Conservation (phyloP, 35 echinoderm and acorn worm species). For the Strongylocentrotus purpuratus region DNA sequence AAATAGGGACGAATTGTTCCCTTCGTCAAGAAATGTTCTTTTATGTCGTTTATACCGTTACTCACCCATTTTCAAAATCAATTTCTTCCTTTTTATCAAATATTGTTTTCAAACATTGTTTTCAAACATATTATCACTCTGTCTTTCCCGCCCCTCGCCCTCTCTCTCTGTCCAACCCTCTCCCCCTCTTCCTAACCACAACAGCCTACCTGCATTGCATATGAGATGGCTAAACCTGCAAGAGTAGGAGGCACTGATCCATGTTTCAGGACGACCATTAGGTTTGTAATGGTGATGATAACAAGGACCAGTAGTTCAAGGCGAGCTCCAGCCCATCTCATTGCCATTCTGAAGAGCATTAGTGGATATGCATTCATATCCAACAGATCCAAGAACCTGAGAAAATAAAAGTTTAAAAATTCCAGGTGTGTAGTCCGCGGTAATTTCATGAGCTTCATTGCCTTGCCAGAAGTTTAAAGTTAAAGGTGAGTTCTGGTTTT, state of each 20-base stretch:
- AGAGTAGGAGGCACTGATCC: slow-evolving; percentile 68
- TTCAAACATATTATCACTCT: no score
- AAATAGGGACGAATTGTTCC: no score
- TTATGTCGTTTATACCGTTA: no score
- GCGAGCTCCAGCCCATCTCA: slow-evolving; percentile 75
- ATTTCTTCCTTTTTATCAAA: no score
- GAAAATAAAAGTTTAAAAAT: background rate
- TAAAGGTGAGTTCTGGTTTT: no score
- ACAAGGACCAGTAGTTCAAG: slow-evolving; percentile 70
- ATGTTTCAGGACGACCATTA: slow-evolving; percentile 67
- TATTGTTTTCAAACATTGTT: no score
- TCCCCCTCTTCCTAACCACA: background rate
- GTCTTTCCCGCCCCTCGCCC: background rate
- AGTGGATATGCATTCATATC: slow-evolving; percentile 86
- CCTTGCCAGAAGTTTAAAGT: no score
- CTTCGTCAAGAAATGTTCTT: no score
- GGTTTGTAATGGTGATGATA: slow-evolving; percentile 52
- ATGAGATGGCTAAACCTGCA: slow-evolving; percentile 80
- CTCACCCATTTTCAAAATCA: no score
- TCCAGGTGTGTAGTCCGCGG: background rate
- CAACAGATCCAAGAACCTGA: slow-evolving; percentile 78
- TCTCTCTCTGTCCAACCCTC: background rate
- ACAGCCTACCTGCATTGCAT: slow-evolving; percentile 69
- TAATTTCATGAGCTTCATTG: background rate
- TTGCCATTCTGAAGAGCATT: slow-evolving; percentile 64